Conservation (phyloP, 92 coral and sea anemone genomes). For the Porites rus region DNA sequence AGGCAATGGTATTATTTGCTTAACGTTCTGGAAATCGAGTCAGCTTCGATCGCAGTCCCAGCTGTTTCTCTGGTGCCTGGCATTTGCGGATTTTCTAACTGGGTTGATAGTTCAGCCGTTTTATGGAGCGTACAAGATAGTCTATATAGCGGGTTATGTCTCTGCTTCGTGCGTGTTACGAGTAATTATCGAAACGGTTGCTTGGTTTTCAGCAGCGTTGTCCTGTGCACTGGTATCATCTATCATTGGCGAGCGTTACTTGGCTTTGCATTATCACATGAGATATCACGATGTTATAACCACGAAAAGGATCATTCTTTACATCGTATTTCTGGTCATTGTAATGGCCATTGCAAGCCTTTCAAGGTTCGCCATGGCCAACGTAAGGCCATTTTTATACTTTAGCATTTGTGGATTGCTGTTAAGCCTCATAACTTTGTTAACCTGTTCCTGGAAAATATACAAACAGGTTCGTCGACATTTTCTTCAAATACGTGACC, state of each 20-base stretch:
- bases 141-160: conserved; percentile 32
- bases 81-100: conserved; percentile 63
- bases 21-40: conserved; percentile 60
- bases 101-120: conserved; percentile 71
- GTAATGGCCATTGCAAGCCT: conserved; percentile 26
- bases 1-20: conserved; percentile 55
- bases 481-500: conserved; percentile 38
- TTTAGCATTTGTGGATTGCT: conserved; percentile 56
- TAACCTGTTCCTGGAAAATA: conserved; percentile 53
- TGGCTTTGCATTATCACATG: conserved; percentile 65
- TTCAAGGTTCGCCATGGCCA: conserved; percentile 46
- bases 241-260: conserved; percentile 64
- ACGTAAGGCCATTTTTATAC: conserved; percentile 40
- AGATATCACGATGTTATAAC: conserved; percentile 50
- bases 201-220: conserved; percentile 78
- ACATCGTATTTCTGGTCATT: conserved; percentile 16
- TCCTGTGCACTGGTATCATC: conserved; percentile 44
- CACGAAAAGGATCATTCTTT: conserved; percentile 27
- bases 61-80: conserved; percentile 51
- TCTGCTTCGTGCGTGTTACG: conserved; percentile 40
- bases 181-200: conserved; percentile 57
- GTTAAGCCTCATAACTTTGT: conserved; percentile 20
- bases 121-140: conserved; percentile 57
- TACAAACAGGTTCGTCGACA: conserved; percentile 60
- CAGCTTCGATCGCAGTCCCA: conserved; percentile 65